phyloP scores from a whole-genome alignment of 1,140 invertebrate species.

The Adelges cooleyi region DNA sequence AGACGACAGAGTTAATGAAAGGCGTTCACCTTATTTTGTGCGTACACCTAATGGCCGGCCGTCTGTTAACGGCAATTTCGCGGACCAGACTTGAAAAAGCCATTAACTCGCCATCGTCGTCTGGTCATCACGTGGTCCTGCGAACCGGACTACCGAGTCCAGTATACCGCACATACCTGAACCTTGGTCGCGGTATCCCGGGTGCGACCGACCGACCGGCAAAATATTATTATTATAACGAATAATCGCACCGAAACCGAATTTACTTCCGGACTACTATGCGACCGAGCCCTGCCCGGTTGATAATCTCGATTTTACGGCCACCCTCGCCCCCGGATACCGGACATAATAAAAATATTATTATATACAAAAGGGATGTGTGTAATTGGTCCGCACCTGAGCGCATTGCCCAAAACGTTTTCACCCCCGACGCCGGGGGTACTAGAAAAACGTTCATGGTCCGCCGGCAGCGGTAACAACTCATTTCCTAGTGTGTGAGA shows the following conservation, averaged over 20 bases:
- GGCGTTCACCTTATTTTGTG: neutral
- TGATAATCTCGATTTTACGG: conserved; percentile 23
- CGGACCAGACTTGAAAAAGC: neutral
- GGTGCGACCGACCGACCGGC: conserved; percentile 19
- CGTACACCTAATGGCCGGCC: conserved; percentile 1
- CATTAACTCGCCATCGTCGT: neutral
- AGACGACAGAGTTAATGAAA: conserved; percentile 29
- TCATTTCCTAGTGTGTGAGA: conserved; percentile 28
- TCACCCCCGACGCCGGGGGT: neutral
- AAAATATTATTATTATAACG: too few species aligned
- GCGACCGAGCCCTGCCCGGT: neutral
- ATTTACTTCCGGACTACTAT: conserved; percentile 13
- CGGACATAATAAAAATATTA: too few species aligned
- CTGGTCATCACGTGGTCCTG: neutral
- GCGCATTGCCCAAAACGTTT: conserved; percentile 10
- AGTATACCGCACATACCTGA: neutral
- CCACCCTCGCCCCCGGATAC: too few species aligned
- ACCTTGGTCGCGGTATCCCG: neutral
- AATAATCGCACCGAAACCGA: conserved; percentile 11
- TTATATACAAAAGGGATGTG: conserved; percentile 10
- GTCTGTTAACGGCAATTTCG: conserved; percentile 19
- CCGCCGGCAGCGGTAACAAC: neutral
- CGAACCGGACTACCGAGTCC: neutral
- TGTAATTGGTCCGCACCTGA: conserved; percentile 14
- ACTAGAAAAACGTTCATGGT: conserved; percentile 17